Percentiles rank a stretch among this genome's conserved stretches.
Evolutionary conservation across 2,888 invertebrate species (phyloP).

Genomic region (Diplazon laetatorius): DNA sequence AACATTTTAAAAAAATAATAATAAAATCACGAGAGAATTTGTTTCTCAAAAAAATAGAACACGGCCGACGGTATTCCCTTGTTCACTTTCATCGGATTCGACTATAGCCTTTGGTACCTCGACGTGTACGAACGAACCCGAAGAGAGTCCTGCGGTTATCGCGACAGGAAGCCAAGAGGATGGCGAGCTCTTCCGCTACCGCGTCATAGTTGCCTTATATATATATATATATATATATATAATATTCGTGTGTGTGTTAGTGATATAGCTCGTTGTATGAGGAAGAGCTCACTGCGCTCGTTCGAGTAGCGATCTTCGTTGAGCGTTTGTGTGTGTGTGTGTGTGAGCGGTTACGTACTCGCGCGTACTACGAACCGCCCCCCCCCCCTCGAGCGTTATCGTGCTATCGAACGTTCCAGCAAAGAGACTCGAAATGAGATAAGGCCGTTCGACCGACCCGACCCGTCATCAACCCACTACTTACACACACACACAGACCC

Average conservation of each 20-base stretch:
- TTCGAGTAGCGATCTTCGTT: too few species aligned
- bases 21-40: not conserved
- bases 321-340: too few species aligned
- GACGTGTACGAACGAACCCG: constrained; percentile 27
- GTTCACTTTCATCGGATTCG: constrained; percentile 12
- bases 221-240: not conserved
- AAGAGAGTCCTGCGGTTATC: constrained; percentile 64
- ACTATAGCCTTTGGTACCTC: not conserved
- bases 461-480: too few species aligned
- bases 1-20: not conserved
- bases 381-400: too few species aligned
- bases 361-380: not conserved
- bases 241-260: not conserved
- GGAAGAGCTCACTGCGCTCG: not conserved
- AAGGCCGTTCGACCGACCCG: constrained; percentile 3
- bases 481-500: too few species aligned
- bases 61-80: constrained; percentile 1
- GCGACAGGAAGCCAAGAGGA: constrained; percentile 66
- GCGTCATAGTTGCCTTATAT: constrained; percentile 19
- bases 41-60: constrained; percentile 7
- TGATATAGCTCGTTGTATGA: not conserved
- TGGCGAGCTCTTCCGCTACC: constrained; percentile 30
- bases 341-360: not conserved
- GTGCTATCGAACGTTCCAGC: not conserved
- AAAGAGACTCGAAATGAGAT: constrained; percentile 6